Evolutionary conservation across 1,140 invertebrate species (phyloP).

Genomic region (Rhagoletis pomonella): DNA sequence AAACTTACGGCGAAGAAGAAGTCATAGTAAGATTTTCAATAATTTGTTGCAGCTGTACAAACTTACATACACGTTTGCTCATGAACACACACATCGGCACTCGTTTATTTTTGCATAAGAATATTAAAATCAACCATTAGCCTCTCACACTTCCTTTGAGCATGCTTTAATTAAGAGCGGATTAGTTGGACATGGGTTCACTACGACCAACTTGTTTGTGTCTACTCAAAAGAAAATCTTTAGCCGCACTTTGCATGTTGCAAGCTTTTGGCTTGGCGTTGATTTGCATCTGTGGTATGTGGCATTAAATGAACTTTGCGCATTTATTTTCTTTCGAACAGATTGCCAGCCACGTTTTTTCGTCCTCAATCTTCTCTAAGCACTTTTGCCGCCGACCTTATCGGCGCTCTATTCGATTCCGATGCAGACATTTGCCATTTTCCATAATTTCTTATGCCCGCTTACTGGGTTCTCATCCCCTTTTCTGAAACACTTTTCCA

Average conservation of each 20-base stretch:
- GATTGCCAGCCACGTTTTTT: neutral
- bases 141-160: neutral
- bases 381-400: neutral
- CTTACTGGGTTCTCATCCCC: neutral
- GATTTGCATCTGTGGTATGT: conserved; percentile 57
- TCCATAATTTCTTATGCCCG: conserved; percentile 32
- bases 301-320: conserved; percentile 54
- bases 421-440: conserved; percentile 44
- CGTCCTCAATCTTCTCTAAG: neutral
- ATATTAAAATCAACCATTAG: conserved; percentile 51
- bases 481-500: conserved; percentile 9
- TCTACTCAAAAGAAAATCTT: neutral
- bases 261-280: neutral
- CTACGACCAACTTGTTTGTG: conserved; percentile 24
- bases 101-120: neutral
- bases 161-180: conserved; percentile 72
- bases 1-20: neutral
- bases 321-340: conserved; percentile 46
- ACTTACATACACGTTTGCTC: neutral
- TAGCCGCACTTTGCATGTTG: neutral
- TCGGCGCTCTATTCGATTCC: conserved; percentile 22
- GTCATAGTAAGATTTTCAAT: conserved; percentile 49
- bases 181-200: conserved; percentile 71
- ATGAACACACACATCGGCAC: neutral
- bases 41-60: neutral